Base-by-base conservation (phyloP, 2,888 invertebrate species). In the Ellobium chinense region DNA sequence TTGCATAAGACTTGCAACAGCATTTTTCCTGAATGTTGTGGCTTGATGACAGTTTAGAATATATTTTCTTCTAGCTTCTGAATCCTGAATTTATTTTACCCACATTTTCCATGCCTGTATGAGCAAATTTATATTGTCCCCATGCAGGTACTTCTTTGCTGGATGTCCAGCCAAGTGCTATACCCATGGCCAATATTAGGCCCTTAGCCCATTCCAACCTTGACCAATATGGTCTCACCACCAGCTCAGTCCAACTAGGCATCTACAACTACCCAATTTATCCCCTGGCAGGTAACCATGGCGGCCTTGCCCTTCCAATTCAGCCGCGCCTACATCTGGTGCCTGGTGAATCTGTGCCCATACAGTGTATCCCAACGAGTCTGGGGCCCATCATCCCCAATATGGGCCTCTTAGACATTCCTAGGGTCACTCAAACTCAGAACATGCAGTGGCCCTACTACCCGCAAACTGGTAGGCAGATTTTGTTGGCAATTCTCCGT, bases 361-460 rank as follows among this genome's bases (percentile, higher is more conserved):
- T 31, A 37, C 37, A 65, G 12, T 79, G 72, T 58, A 75, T 79
- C 60, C 78, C 65, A 46, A 70, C 75, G 37, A 66, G 34, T 27
- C 60, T 39, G 56, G 63, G 69, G 54, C 62, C 60, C 62, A 66
- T 73, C 68, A 56, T 68, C 21, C 65, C 80, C n/a, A 69, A 78
- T 34, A n/a, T 29, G 31, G 58, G 60, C 58, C 66, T 65, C 5
- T 2, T 60, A 12, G 60, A 66, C 60, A 66, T 68, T 2, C 69
- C 60, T 29, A 58, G 58, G 18, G 62, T 74, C 2, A 27, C 58
- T 9, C 74, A 66, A n/a, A 2, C 54, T n/a, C 77, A 68, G 60
- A 82, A 73, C 74, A 80, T 83, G 65, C 83, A 82, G 66, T 83
- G 83, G 83, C 83, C 83, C 31, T 83, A 78, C 62, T 83, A 80